Evolutionary conservation across 2,888 invertebrate genomes (phyloP).

Genomic region (Scaptomyza polygonia): DNA sequence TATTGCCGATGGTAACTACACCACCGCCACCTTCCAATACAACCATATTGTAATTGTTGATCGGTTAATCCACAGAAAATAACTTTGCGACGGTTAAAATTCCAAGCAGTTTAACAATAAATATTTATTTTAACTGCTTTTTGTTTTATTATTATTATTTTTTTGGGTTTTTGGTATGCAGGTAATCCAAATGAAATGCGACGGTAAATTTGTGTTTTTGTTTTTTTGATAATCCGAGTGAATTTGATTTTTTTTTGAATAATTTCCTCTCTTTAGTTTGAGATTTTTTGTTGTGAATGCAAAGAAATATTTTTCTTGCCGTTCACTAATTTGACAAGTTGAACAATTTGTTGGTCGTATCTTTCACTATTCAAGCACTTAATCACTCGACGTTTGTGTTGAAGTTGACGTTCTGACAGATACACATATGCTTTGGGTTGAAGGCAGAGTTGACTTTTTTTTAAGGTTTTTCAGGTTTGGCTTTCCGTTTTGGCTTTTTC

Average conservation of each 20-base stretch:
- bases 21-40: slow-evolving; percentile 95
- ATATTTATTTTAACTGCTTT: slow-evolving; percentile 9
- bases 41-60: slow-evolving; percentile 87
- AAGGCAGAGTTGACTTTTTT: slow-evolving; percentile 42
- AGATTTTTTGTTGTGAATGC: slow-evolving; percentile 34
- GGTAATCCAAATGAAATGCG: slow-evolving; percentile 66
- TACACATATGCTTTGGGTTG: slow-evolving; percentile 11
- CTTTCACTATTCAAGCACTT: slow-evolving; percentile 44
- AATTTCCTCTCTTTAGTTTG: slow-evolving; percentile 38
- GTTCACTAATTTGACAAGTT: slow-evolving; percentile 44
- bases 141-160: no score
- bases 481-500: slow-evolving; percentile 65
- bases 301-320: slow-evolving; percentile 21
- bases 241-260: slow-evolving; percentile 26
- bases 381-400: slow-evolving; percentile 29
- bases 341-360: slow-evolving; percentile 35
- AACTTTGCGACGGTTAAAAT: slow-evolving; percentile 19
- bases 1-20: slow-evolving; percentile 94
- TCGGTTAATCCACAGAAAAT: slow-evolving; percentile 37
- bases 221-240: slow-evolving; percentile 33
- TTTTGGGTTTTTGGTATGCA: slow-evolving; percentile 11
- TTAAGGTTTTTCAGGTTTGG: slow-evolving; percentile 23
- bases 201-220: slow-evolving; percentile 50
- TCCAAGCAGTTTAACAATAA: slow-evolving; percentile 9
- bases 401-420: slow-evolving; percentile 33